A percentile compares a stretch with the other conserved stretches of the same genome.
These are phyloP conservation scores for Trichogramma pretiosum DNA, from an alignment of 1,140 invertebrate species.

Conservation along the genomic window DNA sequence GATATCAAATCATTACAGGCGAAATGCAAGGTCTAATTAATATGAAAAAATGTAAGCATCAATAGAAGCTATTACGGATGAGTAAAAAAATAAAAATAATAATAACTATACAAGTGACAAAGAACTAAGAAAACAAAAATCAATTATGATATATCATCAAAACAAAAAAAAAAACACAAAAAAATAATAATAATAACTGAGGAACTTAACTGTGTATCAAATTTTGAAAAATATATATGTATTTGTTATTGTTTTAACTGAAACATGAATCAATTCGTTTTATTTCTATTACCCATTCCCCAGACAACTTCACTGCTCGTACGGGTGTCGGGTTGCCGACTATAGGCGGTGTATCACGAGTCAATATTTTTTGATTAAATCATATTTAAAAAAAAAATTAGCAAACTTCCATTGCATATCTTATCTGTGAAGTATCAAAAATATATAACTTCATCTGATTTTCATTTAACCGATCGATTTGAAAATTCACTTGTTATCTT, in stretches of 20 bases:
- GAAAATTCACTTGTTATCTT: no score
- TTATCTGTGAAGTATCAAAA: no score
- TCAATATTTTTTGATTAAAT: no score
- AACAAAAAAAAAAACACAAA: slow-evolving; percentile 31
- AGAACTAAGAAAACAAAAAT: slow-evolving; percentile 20
- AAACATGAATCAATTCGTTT: no score
- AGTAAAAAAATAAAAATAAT: slow-evolving; percentile 10
- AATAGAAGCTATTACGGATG: not conserved
- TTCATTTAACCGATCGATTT: no score
- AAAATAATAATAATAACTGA: slow-evolving; percentile 35
- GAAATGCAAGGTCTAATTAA: slow-evolving; percentile 1
- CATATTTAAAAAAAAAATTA: no score
- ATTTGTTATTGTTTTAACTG: slow-evolving; percentile 50
- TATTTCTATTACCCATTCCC: no score
- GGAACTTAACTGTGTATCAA: slow-evolving; percentile 43
- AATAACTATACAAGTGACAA: slow-evolving; percentile 15
- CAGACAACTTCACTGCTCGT: no score
- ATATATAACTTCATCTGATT: no score
- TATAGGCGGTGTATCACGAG: no score
- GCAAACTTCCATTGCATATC: no score
- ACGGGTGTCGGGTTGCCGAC: no score
- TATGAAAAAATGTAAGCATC: slow-evolving; percentile 11
- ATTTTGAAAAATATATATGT: slow-evolving; percentile 49
- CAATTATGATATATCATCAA: slow-evolving; percentile 9
- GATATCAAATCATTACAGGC: slow-evolving; percentile 2